Percentiles rank a stretch among this genome's conserved stretches.
Conservation (phyloP, 2,113 vertebrate species). For the human region GRCh38 chr7:141432501-141433000, state of each 20-base stretch:
- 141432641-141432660: not conserved
- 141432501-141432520: not conserved
- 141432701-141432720: not conserved
- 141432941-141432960: not conserved
- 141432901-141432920: not conserved
- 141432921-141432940: not conserved
- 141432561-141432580: constrained; percentile 1
- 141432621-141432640: not conserved
- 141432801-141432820: not conserved
- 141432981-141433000: not conserved
- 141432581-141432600: not conserved
- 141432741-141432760: not conserved
- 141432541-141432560: not conserved
- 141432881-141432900: not conserved
- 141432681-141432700: not conserved
- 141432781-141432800: not conserved
- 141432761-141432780: not conserved
- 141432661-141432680: not conserved
- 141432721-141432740: not conserved
- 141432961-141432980: not conserved
- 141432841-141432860: not conserved
- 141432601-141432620: not conserved
- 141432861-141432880: not conserved
- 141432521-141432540: not conserved
- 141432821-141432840: not conserved